Evolutionary conservation across 2,888 invertebrate species (phyloP).

Genomic region (Xanthostigma xanthostigma): DNA sequence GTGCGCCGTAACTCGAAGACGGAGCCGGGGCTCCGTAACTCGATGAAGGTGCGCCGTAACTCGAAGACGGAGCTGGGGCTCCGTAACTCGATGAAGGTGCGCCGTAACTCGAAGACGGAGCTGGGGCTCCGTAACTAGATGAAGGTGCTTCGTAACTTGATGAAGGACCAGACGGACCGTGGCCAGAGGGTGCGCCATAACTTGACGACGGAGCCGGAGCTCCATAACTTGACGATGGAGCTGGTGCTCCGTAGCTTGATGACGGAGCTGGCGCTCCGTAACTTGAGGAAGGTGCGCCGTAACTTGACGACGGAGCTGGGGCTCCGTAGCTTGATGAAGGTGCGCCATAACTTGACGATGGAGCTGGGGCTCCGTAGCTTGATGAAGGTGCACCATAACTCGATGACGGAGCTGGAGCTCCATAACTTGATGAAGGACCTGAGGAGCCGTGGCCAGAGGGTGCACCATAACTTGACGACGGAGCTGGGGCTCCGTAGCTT

Average conservation of each 20-base stretch:
- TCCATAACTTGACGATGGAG: constrained; percentile 2
- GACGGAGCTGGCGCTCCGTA: constrained; percentile 10
- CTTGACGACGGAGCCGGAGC: constrained; percentile 5
- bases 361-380: constrained; percentile 12
- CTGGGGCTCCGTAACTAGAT: constrained; percentile 9
- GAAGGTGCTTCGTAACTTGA: constrained; percentile 11
- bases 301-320: constrained; percentile 12
- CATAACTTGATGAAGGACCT: constrained; percentile 8
- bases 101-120: constrained; percentile 9
- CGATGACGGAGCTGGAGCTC: constrained; percentile 8
- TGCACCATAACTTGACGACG: constrained; percentile 8
- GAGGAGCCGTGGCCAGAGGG: constrained; percentile 13
- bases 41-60: constrained; percentile 9
- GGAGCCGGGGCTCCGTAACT: constrained; percentile 8
- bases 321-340: constrained; percentile 8
- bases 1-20: constrained; percentile 13
- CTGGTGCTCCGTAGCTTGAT: neutral
- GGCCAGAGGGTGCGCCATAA: neutral
- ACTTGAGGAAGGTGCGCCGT: constrained; percentile 9
- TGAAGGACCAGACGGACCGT: constrained; percentile 2
- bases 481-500: constrained; percentile 13
- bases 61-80: constrained; percentile 11
- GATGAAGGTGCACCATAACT: constrained; percentile 15
- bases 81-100: constrained; percentile 12
- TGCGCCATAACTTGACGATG: constrained; percentile 12